Conservation (phyloP, 1,140 invertebrate species). For the Akabosia matsudoensis region DNA sequence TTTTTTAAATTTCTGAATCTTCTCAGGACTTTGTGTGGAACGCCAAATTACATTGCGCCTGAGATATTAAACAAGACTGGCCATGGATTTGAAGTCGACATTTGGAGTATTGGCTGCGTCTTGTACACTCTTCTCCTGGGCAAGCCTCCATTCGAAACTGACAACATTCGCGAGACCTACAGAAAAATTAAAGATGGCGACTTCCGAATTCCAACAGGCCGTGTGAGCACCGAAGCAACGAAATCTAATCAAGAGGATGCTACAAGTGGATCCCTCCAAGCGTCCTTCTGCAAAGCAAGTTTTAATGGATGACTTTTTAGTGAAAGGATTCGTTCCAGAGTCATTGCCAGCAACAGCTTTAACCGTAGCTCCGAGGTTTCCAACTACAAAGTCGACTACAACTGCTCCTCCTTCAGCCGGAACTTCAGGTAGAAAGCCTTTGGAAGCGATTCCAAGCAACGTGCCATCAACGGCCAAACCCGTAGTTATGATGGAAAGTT, state of each 20-base stretch:
- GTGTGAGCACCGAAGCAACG: constrained; percentile 59
- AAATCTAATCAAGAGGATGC: constrained; percentile 77
- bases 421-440: no score
- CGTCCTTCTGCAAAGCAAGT: constrained; percentile 75
- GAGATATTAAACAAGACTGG: constrained; percentile 91
- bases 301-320: constrained; percentile 70
- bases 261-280: constrained; percentile 76
- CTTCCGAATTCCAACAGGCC: constrained; percentile 73
- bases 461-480: no score
- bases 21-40: constrained; percentile 88
- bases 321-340: constrained; percentile 70
- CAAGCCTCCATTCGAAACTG: constrained; percentile 93
- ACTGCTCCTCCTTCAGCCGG: not conserved
- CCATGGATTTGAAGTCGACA: constrained; percentile 93
- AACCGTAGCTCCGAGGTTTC: no score
- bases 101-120: constrained; percentile 95
- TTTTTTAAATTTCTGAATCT: constrained; percentile 43
- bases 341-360: constrained; percentile 48
- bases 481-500: no score
- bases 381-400: not conserved
- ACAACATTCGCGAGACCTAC: constrained; percentile 83
- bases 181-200: constrained; percentile 87
- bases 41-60: constrained; percentile 95
- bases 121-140: constrained; percentile 87
- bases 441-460: no score